Evolutionary conservation across 2,888 invertebrate species (phyloP), one percentile per base, ranked within the genome.

Genomic region (Lasioglossum leucozonium): DNA sequence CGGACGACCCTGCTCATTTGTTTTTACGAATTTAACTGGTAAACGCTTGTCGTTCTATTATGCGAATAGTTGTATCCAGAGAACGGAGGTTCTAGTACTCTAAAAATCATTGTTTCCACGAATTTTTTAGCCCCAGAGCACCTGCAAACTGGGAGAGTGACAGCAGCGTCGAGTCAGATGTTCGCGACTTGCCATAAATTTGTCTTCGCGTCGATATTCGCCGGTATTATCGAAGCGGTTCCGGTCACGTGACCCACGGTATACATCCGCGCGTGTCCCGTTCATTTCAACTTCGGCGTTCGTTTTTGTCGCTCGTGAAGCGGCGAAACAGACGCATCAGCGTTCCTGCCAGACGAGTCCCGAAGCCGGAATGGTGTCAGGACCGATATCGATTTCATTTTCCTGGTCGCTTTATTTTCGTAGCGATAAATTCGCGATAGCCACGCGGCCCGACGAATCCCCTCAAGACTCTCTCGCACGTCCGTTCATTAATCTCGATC

Each of bases 401-500:
- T 84, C 72, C 77, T 37, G 71, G 51, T 77, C 69, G 84, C 84
- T 79, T 85, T 85, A 84, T 84, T 84, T 77, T 71, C 85, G 34
- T 40, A 40, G 40, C 80, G 86, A 86, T 85, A 85, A 85, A 85
- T 85, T 72, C 73, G 65, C 74, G 85, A 86, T 78, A 86, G 75
- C 81, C 81, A 40, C 77, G 42, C 71, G 22, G 62, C 30, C 16
- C 47, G 42, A 71, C 75, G 86, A 85, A 85, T 86, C 78, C 86
- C 88, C 77, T 78, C 80, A 77, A 88, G 87, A 87, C 81, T 77
- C 58, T 62, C 81, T 81, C 76, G n/a, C 82, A 67, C 74, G 78
- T 67, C 62, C 62, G 74, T 77, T 88, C 82, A 89, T 89, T 90
- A 88, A 90, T 90, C 90, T 86, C 84, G 86, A 89, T 89, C 88